Evolutionary conservation across 2,797 vertebrate genomes (phyloP).

Genomic region (Cynopterus sphinx): DNA sequence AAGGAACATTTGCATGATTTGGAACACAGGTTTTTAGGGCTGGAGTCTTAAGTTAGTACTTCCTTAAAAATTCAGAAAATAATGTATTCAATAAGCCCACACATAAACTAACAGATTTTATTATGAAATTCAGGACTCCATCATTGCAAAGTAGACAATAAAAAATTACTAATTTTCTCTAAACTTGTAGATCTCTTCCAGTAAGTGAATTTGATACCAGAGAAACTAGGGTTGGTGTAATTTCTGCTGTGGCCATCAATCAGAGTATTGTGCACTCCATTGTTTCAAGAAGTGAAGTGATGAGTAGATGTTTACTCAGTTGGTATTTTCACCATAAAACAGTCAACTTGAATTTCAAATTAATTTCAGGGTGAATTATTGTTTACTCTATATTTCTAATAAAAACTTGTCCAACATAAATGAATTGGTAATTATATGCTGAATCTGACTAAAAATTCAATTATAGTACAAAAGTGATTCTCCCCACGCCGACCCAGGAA

Average conservation of each 20-base stretch:
- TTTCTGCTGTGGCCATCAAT: conserved; percentile 94
- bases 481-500: not conserved
- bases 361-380: not conserved
- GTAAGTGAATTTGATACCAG: conserved; percentile 91
- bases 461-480: no score
- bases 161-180: conserved; percentile 54
- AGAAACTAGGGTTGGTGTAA: conserved; percentile 88
- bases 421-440: not conserved
- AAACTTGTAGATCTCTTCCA: conserved; percentile 88
- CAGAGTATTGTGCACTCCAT: conserved; percentile 97
- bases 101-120: not conserved
- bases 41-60: not conserved
- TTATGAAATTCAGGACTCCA: not conserved
- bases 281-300: conserved; percentile 92
- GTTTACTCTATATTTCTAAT: not conserved
- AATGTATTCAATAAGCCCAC: not conserved
- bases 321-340: not conserved
- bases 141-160: not conserved
- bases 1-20: not conserved
- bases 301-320: conserved; percentile 77
- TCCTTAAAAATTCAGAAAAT: not conserved
- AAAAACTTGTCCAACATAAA: not conserved
- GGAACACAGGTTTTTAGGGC: not conserved
- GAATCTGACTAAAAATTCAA: not conserved
- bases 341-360: not conserved